Percentiles rank a stretch among this genome's conserved stretches.
Conservation (phyloP, 1,140 invertebrate species). For the Diabrotica virgifera region DNA sequence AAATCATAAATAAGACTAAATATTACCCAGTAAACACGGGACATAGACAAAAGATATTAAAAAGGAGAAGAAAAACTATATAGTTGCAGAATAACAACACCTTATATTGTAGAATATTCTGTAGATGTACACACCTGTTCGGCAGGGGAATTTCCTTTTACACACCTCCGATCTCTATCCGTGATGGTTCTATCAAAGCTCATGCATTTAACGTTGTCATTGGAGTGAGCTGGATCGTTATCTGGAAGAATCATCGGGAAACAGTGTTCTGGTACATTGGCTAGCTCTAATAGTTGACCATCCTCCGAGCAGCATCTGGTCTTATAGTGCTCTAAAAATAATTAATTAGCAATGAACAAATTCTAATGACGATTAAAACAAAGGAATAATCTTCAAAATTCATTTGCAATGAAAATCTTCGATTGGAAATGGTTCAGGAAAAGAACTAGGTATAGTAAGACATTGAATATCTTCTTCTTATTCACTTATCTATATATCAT, state of each 20-base stretch:
- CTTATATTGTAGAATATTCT: neutral
- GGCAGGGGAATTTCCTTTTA: constrained; percentile 58
- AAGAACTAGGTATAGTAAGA: too few relatives aligned
- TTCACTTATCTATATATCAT: too few relatives aligned
- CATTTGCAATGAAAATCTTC: too few relatives aligned
- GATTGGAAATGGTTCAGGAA: too few relatives aligned
- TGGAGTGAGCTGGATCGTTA: constrained; percentile 75
- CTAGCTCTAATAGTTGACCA: constrained; percentile 56
- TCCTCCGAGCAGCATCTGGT: constrained; percentile 68
- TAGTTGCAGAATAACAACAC: neutral
- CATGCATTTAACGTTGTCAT: constrained; percentile 69
- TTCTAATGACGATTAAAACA: too few relatives aligned
- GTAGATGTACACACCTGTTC: constrained; percentile 60
- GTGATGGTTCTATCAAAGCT: constrained; percentile 81
- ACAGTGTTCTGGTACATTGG: constrained; percentile 60
- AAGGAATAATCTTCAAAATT: too few relatives aligned
- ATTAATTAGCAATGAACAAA: neutral
- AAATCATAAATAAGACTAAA: too few relatives aligned
- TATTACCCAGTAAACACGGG: too few relatives aligned
- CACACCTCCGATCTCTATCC: constrained; percentile 66
- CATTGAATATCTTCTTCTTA: too few relatives aligned
- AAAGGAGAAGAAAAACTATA: too few relatives aligned
- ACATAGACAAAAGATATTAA: too few relatives aligned
- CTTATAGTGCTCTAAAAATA: constrained; percentile 59
- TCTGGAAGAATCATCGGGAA: constrained; percentile 81